Evolutionary conservation across 2,113 vertebrate species (phyloP).

Genomic region (Istiophorus platypterus): DNA sequence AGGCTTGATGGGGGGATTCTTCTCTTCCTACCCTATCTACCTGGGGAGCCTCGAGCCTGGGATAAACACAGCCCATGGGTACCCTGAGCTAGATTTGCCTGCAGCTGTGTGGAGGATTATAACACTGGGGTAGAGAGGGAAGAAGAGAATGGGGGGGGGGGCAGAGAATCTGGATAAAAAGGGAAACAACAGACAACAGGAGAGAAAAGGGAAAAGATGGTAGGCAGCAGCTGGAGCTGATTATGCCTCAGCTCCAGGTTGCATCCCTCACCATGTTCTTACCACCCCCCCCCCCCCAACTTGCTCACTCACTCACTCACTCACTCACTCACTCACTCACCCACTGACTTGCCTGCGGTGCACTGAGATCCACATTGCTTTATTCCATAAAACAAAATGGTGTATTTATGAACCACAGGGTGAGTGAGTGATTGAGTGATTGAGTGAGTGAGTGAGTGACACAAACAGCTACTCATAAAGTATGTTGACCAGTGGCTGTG

Average conservation of each 20-base stretch:
- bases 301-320: not conserved
- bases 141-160: not conserved
- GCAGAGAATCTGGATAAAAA: slow-evolving; percentile 1
- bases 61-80: slow-evolving; percentile 56
- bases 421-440: not conserved
- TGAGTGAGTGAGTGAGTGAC: not conserved
- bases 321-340: slow-evolving; percentile 11
- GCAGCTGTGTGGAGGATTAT: slow-evolving; percentile 57
- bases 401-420: slow-evolving; percentile 23
- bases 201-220: slow-evolving; percentile 13
- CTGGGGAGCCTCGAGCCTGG: slow-evolving; percentile 9
- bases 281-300: slow-evolving; percentile 31
- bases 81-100: slow-evolving; percentile 45
- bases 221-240: slow-evolving; percentile 56
- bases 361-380: not conserved
- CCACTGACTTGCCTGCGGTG: slow-evolving; percentile 42
- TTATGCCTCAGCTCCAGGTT: slow-evolving; percentile 40
- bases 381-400: slow-evolving; percentile 15
- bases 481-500: not conserved
- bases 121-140: not conserved
- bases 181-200: slow-evolving; percentile 11
- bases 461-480: not conserved
- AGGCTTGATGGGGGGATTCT: slow-evolving; percentile 21
- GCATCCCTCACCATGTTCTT: slow-evolving; percentile 50
- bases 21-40: slow-evolving; percentile 5